Base-by-base conservation (phyloP, 1,140 invertebrate species). In the Schlechtendalia chinensis region DNA sequence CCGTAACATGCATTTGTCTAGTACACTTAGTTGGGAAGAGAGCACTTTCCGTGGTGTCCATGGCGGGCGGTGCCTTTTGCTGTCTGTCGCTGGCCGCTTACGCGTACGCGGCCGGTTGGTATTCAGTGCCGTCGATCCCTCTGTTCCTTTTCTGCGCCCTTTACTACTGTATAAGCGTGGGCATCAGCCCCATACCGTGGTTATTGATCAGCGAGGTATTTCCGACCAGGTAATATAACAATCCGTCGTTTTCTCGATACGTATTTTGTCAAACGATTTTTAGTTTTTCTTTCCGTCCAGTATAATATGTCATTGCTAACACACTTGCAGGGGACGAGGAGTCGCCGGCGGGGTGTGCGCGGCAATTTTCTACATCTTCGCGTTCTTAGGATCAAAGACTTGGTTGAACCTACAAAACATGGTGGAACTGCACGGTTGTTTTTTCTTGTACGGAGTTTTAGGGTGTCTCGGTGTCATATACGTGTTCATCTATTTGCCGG, bases 21-120 rank as follows among this genome's bases (percentile, higher is more conserved):
- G 82, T 84, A 4, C 79, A 81, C 17, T 58, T 74, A 39, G 24
- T 86, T 32, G 86, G 88, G 53, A 85, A 87, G 81, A 82, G 87
- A 45, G n/a, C 83, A 1, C 77, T 87, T n/a, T 84, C 83, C 5
- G 82, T 86, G 6, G 71, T 83, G 11, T 86, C 88, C n/a, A 84
- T 86, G 59, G 75, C 82, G 1, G 47, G 63, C 0, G 85, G 85
- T 54, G 72, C 84, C 3, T 2, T 71, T 3, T 69, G 81, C 45
- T 82, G 71, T 14, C 39, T 84, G 6, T 45, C 16, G 4, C 58
- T 84, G 24, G 83, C 82, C 1, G 29, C 27, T 1, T 84, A 84
- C 81, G 47, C 82, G 5, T 67, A 82, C 6, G n/a, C 81, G 0
- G 61, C 75, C 1, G n/a, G 65, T 22, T 11, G 45, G n/a, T 22